Evolutionary conservation across 2,113 vertebrate genomes (phyloP).

Genomic region (Leptobrachium ailaonicum): DNA sequence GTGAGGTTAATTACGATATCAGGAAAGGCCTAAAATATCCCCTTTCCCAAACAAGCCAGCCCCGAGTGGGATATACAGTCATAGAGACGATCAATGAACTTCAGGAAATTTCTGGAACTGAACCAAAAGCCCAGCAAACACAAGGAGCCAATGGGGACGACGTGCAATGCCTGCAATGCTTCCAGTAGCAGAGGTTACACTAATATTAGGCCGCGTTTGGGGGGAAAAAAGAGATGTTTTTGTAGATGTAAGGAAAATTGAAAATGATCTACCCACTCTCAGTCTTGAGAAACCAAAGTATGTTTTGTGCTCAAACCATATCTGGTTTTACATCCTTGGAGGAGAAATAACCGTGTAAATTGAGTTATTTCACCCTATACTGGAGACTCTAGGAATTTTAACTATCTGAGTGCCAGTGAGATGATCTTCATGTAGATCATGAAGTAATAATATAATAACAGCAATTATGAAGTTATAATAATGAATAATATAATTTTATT

Average conservation of each 20-base stretch:
- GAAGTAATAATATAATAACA: too few relatives aligned
- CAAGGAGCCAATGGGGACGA: background rate
- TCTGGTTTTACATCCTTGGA: background rate
- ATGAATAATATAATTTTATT: too few relatives aligned
- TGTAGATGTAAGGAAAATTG: background rate
- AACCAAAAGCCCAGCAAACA: background rate
- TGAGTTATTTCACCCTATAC: background rate
- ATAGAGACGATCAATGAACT: background rate
- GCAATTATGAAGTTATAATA: too few relatives aligned
- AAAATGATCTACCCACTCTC: constrained; percentile 1
- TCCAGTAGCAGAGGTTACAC: constrained; percentile 7
- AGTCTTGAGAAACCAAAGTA: background rate
- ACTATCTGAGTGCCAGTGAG: too few relatives aligned
- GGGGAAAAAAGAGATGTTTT: background rate
- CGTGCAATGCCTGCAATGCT: background rate
- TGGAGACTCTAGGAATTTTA: background rate
- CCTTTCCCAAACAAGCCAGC: background rate
- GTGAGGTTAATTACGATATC: background rate
- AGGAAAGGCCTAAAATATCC: background rate
- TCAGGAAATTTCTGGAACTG: background rate
- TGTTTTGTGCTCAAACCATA: background rate
- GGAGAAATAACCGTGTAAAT: background rate
- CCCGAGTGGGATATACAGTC: background rate
- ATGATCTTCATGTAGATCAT: too few relatives aligned
- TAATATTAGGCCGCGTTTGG: background rate